Percentiles rank a stretch among this genome's conserved stretches.
Evolutionary conservation across 2,888 invertebrate genomes (phyloP).

Genomic region (Lamellibrachia columna): DNA sequence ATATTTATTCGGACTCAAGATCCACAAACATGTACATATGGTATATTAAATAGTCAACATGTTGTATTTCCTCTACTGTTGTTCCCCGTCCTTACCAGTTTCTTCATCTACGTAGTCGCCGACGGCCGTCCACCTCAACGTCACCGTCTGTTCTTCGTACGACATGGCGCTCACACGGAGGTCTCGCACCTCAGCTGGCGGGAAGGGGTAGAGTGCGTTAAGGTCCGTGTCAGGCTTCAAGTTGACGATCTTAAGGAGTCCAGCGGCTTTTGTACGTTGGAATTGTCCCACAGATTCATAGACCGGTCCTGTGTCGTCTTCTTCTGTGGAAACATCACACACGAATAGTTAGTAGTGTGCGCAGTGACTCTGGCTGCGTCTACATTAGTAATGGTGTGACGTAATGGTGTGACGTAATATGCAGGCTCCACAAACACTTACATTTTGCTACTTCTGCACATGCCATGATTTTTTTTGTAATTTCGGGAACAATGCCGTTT

Average conservation of each 20-base stretch:
- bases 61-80: too few species aligned
- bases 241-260: background rate
- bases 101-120: background rate
- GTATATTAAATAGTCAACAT: too few species aligned
- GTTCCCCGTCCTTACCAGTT: background rate
- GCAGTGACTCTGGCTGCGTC: too few species aligned
- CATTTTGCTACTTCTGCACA: too few species aligned
- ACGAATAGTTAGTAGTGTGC: too few species aligned
- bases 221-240: background rate
- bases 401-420: too few species aligned
- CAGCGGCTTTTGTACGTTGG: background rate
- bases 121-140: conserved; percentile 1
- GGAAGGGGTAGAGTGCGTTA: background rate
- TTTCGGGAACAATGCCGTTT: too few species aligned
- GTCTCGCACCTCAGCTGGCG: background rate
- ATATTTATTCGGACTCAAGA: too few species aligned
- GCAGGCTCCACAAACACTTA: too few species aligned
- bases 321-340: background rate
- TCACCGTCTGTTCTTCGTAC: background rate
- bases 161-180: background rate
- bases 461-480: too few species aligned
- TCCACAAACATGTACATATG: too few species aligned
- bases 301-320: background rate
- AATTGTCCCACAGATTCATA: background rate
- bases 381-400: too few species aligned